phyloP scores from a whole-genome alignment of 1,140 invertebrate genomes.

The Apis florea region DNA sequence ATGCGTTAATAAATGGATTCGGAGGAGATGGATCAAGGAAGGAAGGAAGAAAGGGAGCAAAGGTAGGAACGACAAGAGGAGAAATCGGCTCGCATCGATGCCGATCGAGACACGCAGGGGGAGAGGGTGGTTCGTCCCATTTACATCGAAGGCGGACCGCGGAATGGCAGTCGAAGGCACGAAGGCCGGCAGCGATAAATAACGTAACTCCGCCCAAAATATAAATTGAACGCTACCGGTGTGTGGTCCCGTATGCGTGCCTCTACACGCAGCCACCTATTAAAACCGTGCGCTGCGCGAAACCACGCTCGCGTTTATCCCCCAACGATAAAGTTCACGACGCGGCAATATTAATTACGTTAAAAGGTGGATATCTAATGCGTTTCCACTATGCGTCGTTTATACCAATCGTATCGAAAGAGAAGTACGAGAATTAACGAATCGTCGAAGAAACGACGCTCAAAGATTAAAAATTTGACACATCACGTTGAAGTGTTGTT shows the following conservation, averaged over 20 bases:
- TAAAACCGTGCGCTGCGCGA: constrained; percentile 35
- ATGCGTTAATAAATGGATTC: neutral
- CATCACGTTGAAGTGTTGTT: too few species aligned
- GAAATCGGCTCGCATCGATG: constrained; percentile 49
- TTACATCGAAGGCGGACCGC: constrained; percentile 67
- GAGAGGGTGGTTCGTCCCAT: constrained; percentile 63
- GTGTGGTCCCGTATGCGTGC: constrained; percentile 69
- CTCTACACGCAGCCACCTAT: constrained; percentile 41
- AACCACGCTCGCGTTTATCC: constrained; percentile 23
- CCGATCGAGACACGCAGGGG: constrained; percentile 44
- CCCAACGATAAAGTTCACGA: neutral
- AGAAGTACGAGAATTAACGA: too few species aligned
- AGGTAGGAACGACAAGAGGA: neutral
- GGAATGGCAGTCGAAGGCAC: constrained; percentile 71
- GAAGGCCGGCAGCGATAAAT: constrained; percentile 71
- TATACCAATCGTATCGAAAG: too few species aligned
- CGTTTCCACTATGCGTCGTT: too few species aligned
- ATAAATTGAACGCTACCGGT: constrained; percentile 77
- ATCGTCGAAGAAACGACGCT: too few species aligned
- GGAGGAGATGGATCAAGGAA: constrained; percentile 28
- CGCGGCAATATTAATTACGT: too few species aligned
- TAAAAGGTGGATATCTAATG: too few species aligned
- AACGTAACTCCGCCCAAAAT: constrained; percentile 76
- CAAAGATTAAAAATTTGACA: too few species aligned
- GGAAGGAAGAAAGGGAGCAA: neutral